Base-by-base conservation (phyloP, 2,888 invertebrate species). In the Bellardia bayeri region DNA sequence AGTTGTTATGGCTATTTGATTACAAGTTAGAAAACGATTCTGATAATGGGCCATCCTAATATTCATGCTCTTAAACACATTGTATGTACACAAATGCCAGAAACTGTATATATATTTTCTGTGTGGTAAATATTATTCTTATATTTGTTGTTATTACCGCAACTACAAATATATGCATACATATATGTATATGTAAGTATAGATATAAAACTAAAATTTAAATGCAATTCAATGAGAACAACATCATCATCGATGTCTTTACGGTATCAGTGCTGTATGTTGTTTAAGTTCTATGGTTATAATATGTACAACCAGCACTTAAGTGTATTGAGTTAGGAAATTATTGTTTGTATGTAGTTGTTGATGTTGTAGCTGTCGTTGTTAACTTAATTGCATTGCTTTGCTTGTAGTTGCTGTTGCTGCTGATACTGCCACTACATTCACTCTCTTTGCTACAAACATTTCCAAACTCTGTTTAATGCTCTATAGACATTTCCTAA, bases 341-440 rank as follows among this genome's bases (percentile, higher is more conserved):
- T 74, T 56, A 72, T 63, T 63, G 49, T 45, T 16, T 58, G 42
- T 11, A 51, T 51, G 64, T 54, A n/a, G 33, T 11, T 71, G 54
- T 40, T 71, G n/a, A n/a, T n/a, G 56, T 16, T 54, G 16, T 23
- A 14, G 40, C 64, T 68, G 68, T 71, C 63, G 63, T 78, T 85
- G 74, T 84, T 87, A 87, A 87, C 84, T 87, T 87, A 85, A 87
- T 85, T 87, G 87, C 76, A 85, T 82, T 87, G 82, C 83, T 76
- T 61, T 58, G 69, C 72, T 78, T 23, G n/a, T n/a, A n/a, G n/a
- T n/a, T n/a, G 13, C 63, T 56, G 51, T 54, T 58, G 49, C 78
- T 78, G n/a, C 14, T 64, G 63, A 37, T 64, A 51, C 23, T 69
- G 80, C 37, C 30, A 40, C 61, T 6, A 42, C 6, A 30, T 40